phyloP scores from a whole-genome alignment of 2,888 invertebrate species.

The Nephrotoma appendiculata region DNA sequence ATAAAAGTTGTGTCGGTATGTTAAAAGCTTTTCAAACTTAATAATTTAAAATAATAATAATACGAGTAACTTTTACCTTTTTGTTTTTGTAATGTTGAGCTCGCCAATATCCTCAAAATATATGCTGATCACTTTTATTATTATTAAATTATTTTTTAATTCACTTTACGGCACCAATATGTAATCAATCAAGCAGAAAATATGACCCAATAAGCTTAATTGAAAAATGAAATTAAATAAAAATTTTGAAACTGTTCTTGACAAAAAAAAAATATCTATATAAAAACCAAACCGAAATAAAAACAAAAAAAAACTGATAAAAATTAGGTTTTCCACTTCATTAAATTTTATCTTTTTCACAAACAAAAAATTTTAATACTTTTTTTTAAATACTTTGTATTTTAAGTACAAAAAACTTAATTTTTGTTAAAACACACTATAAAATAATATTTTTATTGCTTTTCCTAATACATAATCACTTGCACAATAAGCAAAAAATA shows the following conservation, averaged over 20 bases:
- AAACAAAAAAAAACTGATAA: not conserved
- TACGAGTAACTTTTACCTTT: not conserved
- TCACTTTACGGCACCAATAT: not conserved
- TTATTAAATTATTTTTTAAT: not conserved
- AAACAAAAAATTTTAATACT: not conserved
- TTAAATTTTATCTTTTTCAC: not conserved
- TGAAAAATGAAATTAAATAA: not conserved
- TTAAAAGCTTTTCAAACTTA: too few relatives aligned
- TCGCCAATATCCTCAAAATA: not conserved
- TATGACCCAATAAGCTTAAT: not conserved
- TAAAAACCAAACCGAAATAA: not conserved
- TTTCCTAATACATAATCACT: not conserved
- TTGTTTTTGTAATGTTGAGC: not conserved
- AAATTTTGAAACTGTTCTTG: too few relatives aligned
- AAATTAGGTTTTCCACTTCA: not conserved
- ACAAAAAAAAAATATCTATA: too few relatives aligned
- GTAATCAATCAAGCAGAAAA: not conserved
- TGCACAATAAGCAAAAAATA: not conserved
- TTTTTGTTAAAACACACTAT: not conserved
- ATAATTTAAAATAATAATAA: too few relatives aligned
- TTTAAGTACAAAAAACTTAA: not conserved
- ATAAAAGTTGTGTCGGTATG: too few relatives aligned
- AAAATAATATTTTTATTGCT: not conserved
- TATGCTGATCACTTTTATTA: not conserved
- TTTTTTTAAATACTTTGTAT: not conserved